Base-by-base conservation (phyloP, 1,140 invertebrate genomes). In the Chionoecetes opilio region DNA sequence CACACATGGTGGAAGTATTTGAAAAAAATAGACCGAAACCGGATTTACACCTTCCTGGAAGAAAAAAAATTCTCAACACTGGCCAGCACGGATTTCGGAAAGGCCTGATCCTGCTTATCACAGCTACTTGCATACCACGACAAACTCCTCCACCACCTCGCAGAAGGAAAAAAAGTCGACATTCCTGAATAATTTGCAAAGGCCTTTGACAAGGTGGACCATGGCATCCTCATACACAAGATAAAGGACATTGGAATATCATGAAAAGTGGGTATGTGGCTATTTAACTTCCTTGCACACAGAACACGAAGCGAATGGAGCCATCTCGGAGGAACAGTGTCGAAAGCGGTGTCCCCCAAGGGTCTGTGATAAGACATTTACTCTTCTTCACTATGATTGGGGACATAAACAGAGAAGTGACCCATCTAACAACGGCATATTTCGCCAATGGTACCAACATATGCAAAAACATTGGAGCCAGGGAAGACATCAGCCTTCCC, bases 301-400 rank as follows among this genome's bases (percentile, higher is more conserved):
- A 93, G 91, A 37, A 35, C 91, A 90, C 17, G n/a, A 6, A 35
- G 91, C 89, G 46, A 31, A 93, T 35, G 82, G 91, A 41, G 14
- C 5, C n/a, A 31, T 2, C 29, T 11, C 53, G 6, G 32, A 34
- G 35, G 32, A 38, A 85, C 38, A 63, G 34, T 5, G 29, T 93
- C 53, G n/a, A 35, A 14, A 93, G 91, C 89, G 91, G 91, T 35
- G 91, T 90, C n/a, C 91, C 91, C 31, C 91, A 93, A 93, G 82
- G 32, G 29, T 63, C 14, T 41, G 38, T 41, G 38, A 3, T 41
- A 14, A 14, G 38, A 3, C 38, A 3, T 41, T 41, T 41, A 41
- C 38, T 41, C 38, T 93, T 93, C 63, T n/a, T 93, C 11, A 93
- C 89, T 35, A 21, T 90, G 38, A 90, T 90, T 6, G 41, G 38